These are phyloP conservation scores for Rhea pennata DNA, from an alignment of 2,113 vertebrate genomes.

Conservation along the genomic window DNA sequence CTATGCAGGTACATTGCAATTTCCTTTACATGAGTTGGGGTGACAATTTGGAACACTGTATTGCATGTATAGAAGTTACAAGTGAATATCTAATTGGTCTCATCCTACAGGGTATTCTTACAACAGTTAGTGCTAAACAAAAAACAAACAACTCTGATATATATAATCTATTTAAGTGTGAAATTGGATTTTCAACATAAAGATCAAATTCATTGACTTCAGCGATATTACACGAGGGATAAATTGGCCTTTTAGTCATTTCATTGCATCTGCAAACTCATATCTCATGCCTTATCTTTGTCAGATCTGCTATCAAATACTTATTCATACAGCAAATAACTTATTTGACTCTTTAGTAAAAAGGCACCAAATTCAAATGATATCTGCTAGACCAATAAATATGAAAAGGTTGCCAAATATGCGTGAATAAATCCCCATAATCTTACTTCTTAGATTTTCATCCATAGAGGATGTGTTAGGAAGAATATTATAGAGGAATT, in stretches of 20 bases:
- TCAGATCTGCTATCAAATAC: constrained; percentile 59
- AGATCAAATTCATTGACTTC: constrained; percentile 67
- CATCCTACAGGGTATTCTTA: constrained; percentile 24
- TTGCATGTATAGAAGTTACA: constrained; percentile 2
- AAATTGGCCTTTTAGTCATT: constrained; percentile 62
- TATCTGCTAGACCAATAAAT: constrained; percentile 56
- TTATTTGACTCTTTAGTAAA: constrained; percentile 47
- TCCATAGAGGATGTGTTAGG: not conserved
- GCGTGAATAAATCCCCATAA: constrained; percentile 7
- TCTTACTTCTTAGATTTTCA: constrained; percentile 39
- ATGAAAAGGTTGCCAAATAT: constrained; percentile 9
- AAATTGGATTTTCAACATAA: constrained; percentile 70
- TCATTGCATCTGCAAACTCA: constrained; percentile 52
- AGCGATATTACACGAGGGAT: constrained; percentile 3
- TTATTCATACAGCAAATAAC: constrained; percentile 54
- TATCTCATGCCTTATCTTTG: constrained; percentile 30
- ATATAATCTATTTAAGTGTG: constrained; percentile 72
- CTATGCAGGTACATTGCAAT: not conserved
- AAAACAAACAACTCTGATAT: constrained; percentile 47
- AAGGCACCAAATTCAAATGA: constrained; percentile 43
- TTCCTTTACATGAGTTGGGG: not conserved
- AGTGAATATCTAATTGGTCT: constrained; percentile 17
- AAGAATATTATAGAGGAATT: constrained; percentile 17
- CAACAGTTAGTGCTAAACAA: constrained; percentile 36
- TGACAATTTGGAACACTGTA: not conserved